Evolutionary conservation across 2,888 invertebrate species (phyloP), one percentile per base, ranked within the genome.

Genomic region (Pasiphila rectangulata): DNA sequence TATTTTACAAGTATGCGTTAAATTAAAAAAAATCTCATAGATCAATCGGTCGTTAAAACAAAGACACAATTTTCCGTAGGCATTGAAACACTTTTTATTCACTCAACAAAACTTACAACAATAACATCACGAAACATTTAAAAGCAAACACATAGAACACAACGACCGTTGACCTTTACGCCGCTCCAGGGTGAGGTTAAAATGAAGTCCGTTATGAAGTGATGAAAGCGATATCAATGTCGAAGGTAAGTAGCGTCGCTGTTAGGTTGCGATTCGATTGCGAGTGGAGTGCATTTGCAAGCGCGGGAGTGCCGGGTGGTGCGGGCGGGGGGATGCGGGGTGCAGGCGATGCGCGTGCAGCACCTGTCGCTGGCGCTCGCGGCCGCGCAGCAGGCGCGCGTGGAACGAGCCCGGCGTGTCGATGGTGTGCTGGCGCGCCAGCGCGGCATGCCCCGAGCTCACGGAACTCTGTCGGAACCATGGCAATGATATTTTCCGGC

Each of bases 401-500:
- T 95, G 93, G 88, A 95, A 95, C 52, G 95, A 94, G 79, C 95
- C 92, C 70, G 96, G 96, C 59, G 96, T 95, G 85, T 96, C 96
- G 87, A 96, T 96, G 82, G 96, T 96, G 79, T 96, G 96, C 80
- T 96, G 96, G 44, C 96, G 92, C 51, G 95, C 92, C 46, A 96
- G 91, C 45, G 91, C 91, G 54, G 94, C 93, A 81, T 94, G 95
- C 41, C 92, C 91, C 65, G 92, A 90, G 69, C 92, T 90, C 62
- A 94, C 92, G 51, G 95, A 95, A 67, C 92, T 93, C 82, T 96
- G 95, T 41, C 96, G 91, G 83, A 96, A 96, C 96, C 96, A 96
- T 59, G 96, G 96, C 74, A 96, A 86, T 44, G 96, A 96, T 66
- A 96, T 96, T 84, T 96, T 96, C 69, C 96, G 91, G 54, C 94